Evolutionary conservation across 2,113 vertebrate genomes (phyloP), one percentile per base, ranked within the genome.

Genomic region (Xyrauchen texanus): DNA sequence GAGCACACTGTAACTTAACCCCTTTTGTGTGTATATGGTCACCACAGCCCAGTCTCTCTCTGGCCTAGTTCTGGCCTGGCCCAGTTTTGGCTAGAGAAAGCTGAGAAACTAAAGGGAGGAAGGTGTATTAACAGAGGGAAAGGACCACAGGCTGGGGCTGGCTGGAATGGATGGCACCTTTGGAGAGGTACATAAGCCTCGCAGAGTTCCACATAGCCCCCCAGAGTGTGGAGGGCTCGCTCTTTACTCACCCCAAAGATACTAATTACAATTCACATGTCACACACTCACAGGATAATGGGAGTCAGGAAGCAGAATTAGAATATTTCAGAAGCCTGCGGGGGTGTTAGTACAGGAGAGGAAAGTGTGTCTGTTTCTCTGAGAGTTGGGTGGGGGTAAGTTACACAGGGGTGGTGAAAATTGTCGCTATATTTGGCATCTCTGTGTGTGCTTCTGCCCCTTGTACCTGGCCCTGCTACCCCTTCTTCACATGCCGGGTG

Each of bases 221-320:
- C 69, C 72, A 84, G 79, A 68, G 72, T 57, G 51, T 58, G 71
- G 81, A 81, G 86, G 82, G 67, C 79, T 86, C 3, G 51, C 89
- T 89, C 89, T 83, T 78, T 78, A 66, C 83, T 90, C 91, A 88
- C 87, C 91, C 90, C 88, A 87, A 84, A 91, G 90, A 88, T 64
- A 89, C 90, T 91, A 92, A 93, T 93, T 92, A 91, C 90, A 90
- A 92, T 90, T 92, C 89, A 87, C 89, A 89, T 92, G 89, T 90
- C 88, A 88, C 90, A 89, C 88, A 85, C 87, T 86, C 86, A 76
- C 85, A 52, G 82, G 88, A 90, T 89, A 91, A 90, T 90, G 87
- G 85, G 86, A 92, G 89, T 87, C 86, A 81, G 87, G 89, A 87
- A 89, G 86, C 86, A 85, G 87, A 89, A 89, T 90, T 88, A 86